Evolutionary conservation across 1,140 invertebrate species (phyloP).

Genomic region (Bombus superbus): DNA sequence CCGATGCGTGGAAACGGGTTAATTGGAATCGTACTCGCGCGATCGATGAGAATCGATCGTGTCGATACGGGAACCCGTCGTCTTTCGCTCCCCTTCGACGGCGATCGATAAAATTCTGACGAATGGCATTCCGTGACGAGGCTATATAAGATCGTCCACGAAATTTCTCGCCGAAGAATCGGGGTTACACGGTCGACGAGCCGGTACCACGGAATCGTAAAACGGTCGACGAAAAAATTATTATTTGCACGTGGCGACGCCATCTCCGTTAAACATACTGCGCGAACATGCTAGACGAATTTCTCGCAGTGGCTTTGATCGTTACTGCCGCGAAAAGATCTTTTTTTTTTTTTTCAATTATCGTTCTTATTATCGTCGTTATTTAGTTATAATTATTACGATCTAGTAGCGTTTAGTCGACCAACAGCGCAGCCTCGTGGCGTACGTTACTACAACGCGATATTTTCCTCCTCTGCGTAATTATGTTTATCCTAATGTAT

Average conservation of each 20-base stretch:
- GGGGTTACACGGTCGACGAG: constrained; percentile 65
- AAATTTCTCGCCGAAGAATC: constrained; percentile 56
- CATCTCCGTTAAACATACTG: too few relatives aligned
- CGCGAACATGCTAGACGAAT: not conserved
- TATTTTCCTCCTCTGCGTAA: too few relatives aligned
- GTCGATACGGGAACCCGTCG: constrained; percentile 48
- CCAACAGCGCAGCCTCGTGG: too few relatives aligned
- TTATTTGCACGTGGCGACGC: not conserved
- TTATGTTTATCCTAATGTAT: too few relatives aligned
- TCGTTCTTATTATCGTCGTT: accelerated
- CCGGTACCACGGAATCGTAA: constrained; percentile 31
- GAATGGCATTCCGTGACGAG: constrained; percentile 69
- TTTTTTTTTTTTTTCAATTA: too few relatives aligned
- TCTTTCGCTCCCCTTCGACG: not conserved
- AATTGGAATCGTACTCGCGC: constrained; percentile 70
- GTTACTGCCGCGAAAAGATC: too few relatives aligned
- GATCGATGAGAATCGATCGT: constrained; percentile 63
- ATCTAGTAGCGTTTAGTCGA: too few relatives aligned
- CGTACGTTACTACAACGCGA: accelerated
- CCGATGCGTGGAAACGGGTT: constrained; percentile 73
- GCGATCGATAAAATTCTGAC: constrained; percentile 72
- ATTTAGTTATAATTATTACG: too few relatives aligned
- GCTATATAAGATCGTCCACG: constrained; percentile 58
- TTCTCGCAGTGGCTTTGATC: not conserved
- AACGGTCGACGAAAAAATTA: not conserved